These are phyloP conservation scores for Pelusios castaneus DNA, from an alignment of 2,113 vertebrate genomes.

Conservation along the genomic window DNA sequence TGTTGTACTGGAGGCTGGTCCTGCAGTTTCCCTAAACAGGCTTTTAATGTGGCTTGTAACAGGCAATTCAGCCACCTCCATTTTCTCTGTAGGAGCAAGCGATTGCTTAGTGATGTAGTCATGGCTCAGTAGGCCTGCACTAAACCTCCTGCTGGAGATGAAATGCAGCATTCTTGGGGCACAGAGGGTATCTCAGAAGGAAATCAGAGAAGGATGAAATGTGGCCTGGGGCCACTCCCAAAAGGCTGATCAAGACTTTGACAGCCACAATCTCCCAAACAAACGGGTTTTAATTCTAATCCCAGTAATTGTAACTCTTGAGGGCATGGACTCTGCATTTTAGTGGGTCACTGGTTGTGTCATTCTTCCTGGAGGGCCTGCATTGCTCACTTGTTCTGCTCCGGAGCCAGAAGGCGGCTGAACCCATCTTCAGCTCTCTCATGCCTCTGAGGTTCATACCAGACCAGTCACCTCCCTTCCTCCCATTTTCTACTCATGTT, in stretches of 20 bases:
- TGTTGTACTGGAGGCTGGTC: neutral
- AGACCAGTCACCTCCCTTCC: neutral
- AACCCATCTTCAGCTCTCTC: neutral
- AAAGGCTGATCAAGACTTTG: neutral
- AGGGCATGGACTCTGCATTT: neutral
- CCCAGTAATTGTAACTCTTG: neutral
- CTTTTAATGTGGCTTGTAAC: neutral
- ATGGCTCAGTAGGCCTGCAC: rapidly evolving
- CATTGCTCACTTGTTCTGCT: neutral
- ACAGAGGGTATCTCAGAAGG: neutral
- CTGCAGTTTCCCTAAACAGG: neutral
- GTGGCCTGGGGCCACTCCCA: neutral
- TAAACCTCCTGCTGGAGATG: neutral
- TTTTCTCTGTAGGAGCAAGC: neutral
- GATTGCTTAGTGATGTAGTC: neutral
- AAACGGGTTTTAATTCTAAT: neutral
- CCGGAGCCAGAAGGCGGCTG: neutral
- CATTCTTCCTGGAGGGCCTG: neutral
- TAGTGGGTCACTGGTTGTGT: neutral
- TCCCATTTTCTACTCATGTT: conserved; percentile 56
- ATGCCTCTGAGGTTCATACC: neutral
- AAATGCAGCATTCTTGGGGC: neutral
- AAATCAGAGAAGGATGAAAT: neutral
- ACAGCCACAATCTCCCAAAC: neutral
- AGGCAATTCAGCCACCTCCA: neutral